phyloP scores from a whole-genome alignment of 2,888 invertebrate genomes.

The Dynastes grantii region DNA sequence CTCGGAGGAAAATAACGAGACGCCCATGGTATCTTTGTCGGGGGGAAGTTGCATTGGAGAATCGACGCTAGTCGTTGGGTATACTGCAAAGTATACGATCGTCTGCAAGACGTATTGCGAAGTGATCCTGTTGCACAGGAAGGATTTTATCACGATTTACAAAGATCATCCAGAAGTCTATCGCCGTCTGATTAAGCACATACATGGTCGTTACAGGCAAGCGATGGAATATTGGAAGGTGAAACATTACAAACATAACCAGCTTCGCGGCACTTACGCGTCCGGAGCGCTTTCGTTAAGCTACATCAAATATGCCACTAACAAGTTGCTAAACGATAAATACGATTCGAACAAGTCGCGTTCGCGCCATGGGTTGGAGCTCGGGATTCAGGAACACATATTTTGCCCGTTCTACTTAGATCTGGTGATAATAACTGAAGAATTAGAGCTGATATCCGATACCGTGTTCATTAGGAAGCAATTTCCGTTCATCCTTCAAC shows the following conservation, averaged over 20 bases:
- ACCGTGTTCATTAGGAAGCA: conserved; percentile 56
- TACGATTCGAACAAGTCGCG: conserved; percentile 11
- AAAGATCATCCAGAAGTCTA: conserved; percentile 55
- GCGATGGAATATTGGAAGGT: conserved; percentile 35
- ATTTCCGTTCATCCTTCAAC: conserved; percentile 59
- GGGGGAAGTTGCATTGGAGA: conserved; percentile 59
- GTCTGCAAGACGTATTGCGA: conserved; percentile 58
- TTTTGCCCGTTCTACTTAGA: conserved; percentile 53
- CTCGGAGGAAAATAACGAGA: conserved; percentile 60
- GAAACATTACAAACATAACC: conserved; percentile 12
- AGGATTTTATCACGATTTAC: conserved; percentile 53
- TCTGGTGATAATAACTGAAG: conserved; percentile 52
- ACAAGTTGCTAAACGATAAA: conserved; percentile 1
- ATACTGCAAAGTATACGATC: conserved; percentile 56
- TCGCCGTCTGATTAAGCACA: conserved; percentile 39
- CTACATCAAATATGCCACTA: conserved; percentile 50
- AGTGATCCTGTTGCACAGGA: conserved; percentile 54
- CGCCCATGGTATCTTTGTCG: conserved; percentile 58
- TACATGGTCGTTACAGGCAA: conserved; percentile 52
- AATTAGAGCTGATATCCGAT: conserved; percentile 54
- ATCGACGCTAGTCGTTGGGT: conserved; percentile 53
- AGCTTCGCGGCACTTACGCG: background rate
- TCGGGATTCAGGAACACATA: conserved; percentile 26
- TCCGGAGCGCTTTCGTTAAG: conserved; percentile 45
- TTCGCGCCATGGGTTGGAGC: background rate